Evolutionary conservation across 2,113 vertebrate genomes (phyloP), one percentile per base, ranked within the genome.

Genomic region (Pygoscelis antarcticus): DNA sequence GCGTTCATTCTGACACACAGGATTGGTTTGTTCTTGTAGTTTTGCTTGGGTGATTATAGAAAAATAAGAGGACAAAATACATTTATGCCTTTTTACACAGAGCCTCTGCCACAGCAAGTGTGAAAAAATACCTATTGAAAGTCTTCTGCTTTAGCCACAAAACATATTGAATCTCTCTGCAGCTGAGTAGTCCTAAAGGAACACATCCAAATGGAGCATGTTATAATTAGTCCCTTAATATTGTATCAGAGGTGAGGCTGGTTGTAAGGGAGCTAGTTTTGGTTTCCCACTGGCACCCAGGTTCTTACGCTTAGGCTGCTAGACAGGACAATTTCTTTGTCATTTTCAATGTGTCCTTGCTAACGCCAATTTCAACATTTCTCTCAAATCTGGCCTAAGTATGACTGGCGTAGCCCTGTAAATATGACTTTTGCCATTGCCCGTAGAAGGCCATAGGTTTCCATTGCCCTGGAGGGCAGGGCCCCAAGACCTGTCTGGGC

Each of bases 391-490:
- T 58, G 76, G 34, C 13, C 5, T 11, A 36, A 61, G 34, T 6
- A 3, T 5, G 17, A 19, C 7, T 38, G 8, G 6, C 7, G 16
- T 18, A 55, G 23, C 16, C 8, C 8, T 36, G 27, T 10, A 14
- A 20, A 5, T 3, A 1, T 2, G 8, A n/a, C 11, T 64, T 58
- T 13, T 42, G 4, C 22, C 10, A 4, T 1, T 36, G 19, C 16
- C 46, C 38, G 36, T 0, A 36, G 60, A 58, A 83, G 21, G 16
- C 20, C 20, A 7, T 0, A 18, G 20, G 8, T 49, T 36, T 44
- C 15, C 38, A 14, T 2, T 34, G 49, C 3, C 60, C 51, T 11
- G 36, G 14, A 30, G 44, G 46, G 32, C 49, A 69, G 27, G 54
- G 30, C 15, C 52, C 47, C 64, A 30, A 29, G 21, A 76, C 20